These are phyloP conservation scores for Cantharis lateralis DNA, from an alignment of 2,888 invertebrate species.

Conservation along the genomic window DNA sequence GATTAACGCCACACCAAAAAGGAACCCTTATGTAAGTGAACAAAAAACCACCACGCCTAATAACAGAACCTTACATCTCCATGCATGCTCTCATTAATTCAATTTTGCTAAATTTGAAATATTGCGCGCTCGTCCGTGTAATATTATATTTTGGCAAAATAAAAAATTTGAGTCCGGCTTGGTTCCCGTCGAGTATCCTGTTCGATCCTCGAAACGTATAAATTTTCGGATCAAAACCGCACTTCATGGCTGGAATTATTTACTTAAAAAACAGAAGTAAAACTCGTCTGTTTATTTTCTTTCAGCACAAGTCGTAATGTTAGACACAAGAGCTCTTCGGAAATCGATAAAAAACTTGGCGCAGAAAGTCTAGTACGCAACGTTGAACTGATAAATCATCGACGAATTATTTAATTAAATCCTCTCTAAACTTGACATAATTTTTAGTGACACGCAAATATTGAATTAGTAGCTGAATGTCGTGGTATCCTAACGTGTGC, in stretches of 20 bases:
- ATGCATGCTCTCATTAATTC: not conserved
- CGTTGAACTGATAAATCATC: not conserved
- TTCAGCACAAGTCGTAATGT: slow-evolving; percentile 9
- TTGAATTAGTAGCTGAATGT: not conserved
- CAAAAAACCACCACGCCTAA: not conserved
- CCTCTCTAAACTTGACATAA: not conserved
- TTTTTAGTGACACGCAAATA: slow-evolving; percentile 1
- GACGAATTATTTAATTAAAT: not conserved
- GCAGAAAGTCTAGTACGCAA: not conserved
- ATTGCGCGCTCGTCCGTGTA: not conserved
- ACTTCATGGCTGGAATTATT: not conserved
- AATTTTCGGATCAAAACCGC: not conserved
- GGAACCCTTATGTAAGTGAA: not conserved
- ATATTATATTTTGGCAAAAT: not conserved
- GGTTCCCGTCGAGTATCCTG: not conserved
- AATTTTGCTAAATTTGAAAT: not conserved
- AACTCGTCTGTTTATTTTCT: slow-evolving; percentile 13
- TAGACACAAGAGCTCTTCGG: slow-evolving; percentile 15
- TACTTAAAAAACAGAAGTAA: not conserved
- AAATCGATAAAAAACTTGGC: slow-evolving; percentile 13
- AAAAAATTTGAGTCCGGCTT: not conserved
- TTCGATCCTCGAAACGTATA: not conserved
- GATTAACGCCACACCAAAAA: not conserved
- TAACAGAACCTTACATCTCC: slow-evolving; percentile 1
- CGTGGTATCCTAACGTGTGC: not conserved